Percentiles rank a stretch among this genome's conserved stretches.
Conservation (phyloP, 2,113 vertebrate species). For the Phrynocephalus versicolor region DNA sequence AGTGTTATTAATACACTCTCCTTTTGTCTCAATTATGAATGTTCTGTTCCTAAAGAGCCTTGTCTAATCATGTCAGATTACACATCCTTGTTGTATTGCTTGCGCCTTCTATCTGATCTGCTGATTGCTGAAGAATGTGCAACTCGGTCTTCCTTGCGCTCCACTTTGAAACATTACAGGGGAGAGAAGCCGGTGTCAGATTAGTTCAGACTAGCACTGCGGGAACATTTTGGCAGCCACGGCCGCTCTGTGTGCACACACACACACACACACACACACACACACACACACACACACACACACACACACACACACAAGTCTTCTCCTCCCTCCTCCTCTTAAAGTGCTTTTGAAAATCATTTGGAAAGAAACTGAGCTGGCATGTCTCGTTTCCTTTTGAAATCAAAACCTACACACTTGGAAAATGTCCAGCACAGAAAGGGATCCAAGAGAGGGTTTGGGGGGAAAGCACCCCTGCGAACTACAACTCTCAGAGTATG, state of each 20-base stretch:
- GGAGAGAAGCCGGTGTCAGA: slow-evolving; percentile 70
- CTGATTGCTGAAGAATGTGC: slow-evolving; percentile 75
- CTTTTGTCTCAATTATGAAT: slow-evolving; percentile 92
- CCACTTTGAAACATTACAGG: slow-evolving; percentile 66
- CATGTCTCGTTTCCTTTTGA: neutral
- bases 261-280: no score
- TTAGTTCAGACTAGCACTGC: slow-evolving; percentile 51
- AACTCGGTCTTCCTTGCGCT: slow-evolving; percentile 65
- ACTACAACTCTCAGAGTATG: no score
- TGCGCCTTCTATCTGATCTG: slow-evolving; percentile 80
- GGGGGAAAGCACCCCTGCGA: no score
- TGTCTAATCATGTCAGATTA: slow-evolving; percentile 97
- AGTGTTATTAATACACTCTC: slow-evolving; percentile 91
- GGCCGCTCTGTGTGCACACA: neutral
- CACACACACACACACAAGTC: no score
- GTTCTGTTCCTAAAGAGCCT: slow-evolving; percentile 92
- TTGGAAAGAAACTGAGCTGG: neutral
- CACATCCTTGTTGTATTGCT: slow-evolving; percentile 85
- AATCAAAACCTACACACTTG: slow-evolving; percentile 21
- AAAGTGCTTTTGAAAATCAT: neutral
- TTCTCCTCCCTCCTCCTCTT: neutral
- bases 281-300: no score
- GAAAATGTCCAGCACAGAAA: neutral
- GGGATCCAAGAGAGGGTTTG: neutral
- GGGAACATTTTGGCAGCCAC: slow-evolving; percentile 28